Evolutionary conservation across 2,113 vertebrate species (phyloP), one percentile per base, ranked within the genome.

Genomic region (Cyanistes caeruleus): DNA sequence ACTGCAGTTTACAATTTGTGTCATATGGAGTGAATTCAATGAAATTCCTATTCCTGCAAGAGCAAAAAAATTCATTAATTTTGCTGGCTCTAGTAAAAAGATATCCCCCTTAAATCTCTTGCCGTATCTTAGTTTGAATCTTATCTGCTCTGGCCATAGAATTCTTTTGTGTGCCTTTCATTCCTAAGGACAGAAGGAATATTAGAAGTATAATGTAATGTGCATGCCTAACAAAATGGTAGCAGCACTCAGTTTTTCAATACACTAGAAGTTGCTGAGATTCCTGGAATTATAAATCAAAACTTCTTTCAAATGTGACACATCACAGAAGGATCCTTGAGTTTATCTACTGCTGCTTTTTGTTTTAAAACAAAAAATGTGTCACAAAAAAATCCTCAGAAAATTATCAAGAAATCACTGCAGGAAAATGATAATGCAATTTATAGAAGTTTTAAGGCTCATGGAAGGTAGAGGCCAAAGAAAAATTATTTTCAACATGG

Each of bases 11-110:
- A 85, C 37, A 53, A 25, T 41, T 74, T 89, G 13, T 76, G 25
- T 69, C 58, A 20, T 69, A 49, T 24, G 15, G 62, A 87, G 25
- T n/a, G 41, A 73, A 33, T 90, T 94, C 74, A 86, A n/a, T 60
- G 35, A 75, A 80, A 80, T 88, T 94, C 30, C 39, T 89, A 53
- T 85, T 90, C 74, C 67, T 85, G 31, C 59, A 80, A 73, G 39
- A 90, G 53, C 55, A 87, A 89, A 81, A 65, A 84, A 69, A 65
- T 55, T 73, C 25, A 49, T 74, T n/a, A 62, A 69, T 35, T 30
- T 91, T 28, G 65, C 53, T 75, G 19, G 20, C 25, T 85, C 8
- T 43, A 28, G 28, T 75, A 63, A 87, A 49, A 69, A 83, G 58
- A 31, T 84, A 31, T 53, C 22, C 43, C 31, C 20, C 31, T 78